A percentile compares a stretch with the other conserved stretches of the same genome.
These are phyloP conservation scores for Proterorhinus semilunaris DNA, from an alignment of 2,113 vertebrate genomes.

Conservation along the genomic window DNA sequence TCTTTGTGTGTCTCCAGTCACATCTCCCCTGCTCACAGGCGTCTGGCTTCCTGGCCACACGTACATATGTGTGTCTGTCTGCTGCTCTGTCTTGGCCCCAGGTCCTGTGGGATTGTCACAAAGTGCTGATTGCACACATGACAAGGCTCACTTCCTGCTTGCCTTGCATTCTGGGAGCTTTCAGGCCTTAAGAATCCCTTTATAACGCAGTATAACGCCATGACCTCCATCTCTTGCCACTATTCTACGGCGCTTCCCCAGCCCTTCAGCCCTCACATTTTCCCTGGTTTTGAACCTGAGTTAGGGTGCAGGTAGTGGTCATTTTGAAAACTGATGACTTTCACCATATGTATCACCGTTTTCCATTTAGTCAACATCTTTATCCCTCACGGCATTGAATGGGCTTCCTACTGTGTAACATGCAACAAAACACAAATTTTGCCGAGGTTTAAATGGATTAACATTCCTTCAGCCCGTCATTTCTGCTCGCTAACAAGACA, in stretches of 20 bases:
- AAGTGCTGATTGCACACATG: constrained; percentile 78
- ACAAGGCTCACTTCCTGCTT: constrained; percentile 77
- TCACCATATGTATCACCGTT: constrained; percentile 18
- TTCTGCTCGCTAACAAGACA: constrained; percentile 34
- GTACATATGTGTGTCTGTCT: constrained; percentile 57
- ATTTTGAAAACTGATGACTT: constrained; percentile 70
- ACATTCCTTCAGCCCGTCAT: constrained; percentile 46
- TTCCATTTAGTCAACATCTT: constrained; percentile 45
- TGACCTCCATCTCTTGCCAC: constrained; percentile 47
- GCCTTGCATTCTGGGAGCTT: constrained; percentile 72
- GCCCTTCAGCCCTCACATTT: constrained; percentile 36
- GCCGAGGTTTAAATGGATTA: constrained; percentile 63
- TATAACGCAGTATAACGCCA: constrained; percentile 62
- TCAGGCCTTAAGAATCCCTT: constrained; percentile 69
- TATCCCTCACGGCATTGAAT: constrained; percentile 45
- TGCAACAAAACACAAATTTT: constrained; percentile 50
- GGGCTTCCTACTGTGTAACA: constrained; percentile 39
- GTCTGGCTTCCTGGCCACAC: constrained; percentile 32
- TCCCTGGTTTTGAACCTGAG: constrained; percentile 43
- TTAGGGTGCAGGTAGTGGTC: constrained; percentile 36
- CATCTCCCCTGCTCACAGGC: constrained; percentile 24
- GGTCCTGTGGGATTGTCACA: constrained; percentile 72
- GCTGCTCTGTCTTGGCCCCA: constrained; percentile 56
- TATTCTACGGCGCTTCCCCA: constrained; percentile 45
- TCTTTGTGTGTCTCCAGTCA: constrained; percentile 10